A percentile compares a stretch with the other conserved stretches of the same genome.
These are phyloP conservation scores for Cololabis saira DNA, from an alignment of 2,113 vertebrate genomes.

Conservation along the genomic window DNA sequence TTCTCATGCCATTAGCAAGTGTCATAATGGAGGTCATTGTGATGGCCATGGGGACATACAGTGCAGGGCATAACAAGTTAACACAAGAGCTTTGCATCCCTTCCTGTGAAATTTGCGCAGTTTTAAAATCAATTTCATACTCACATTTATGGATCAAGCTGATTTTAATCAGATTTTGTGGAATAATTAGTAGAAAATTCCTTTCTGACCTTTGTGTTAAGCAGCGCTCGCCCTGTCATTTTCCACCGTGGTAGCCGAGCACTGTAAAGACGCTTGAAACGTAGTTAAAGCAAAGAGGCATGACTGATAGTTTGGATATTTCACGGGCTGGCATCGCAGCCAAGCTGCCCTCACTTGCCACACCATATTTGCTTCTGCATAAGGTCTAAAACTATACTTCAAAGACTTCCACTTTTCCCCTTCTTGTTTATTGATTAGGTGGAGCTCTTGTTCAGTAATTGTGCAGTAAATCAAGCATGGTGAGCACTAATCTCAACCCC, in stretches of 20 bases:
- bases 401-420: constrained; percentile 71
- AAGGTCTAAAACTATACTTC: constrained; percentile 72
- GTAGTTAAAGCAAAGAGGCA: constrained; percentile 45
- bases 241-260: constrained; percentile 42
- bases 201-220: constrained; percentile 59
- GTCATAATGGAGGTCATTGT: constrained; percentile 71
- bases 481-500: constrained; percentile 74
- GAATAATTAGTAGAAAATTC: constrained; percentile 16
- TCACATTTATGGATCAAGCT: constrained; percentile 2
- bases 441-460: constrained; percentile 76
- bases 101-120: constrained; percentile 56
- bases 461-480: constrained; percentile 78
- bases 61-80: constrained; percentile 52
- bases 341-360: constrained; percentile 36
- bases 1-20: constrained; percentile 73
- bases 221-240: constrained; percentile 35
- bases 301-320: constrained; percentile 41
- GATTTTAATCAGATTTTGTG: no score
- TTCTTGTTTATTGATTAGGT: constrained; percentile 78
- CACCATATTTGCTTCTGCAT: constrained; percentile 62
- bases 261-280: constrained; percentile 33
- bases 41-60: constrained; percentile 69
- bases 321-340: constrained; percentile 49
- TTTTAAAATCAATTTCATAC: constrained; percentile 51
- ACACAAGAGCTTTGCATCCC: constrained; percentile 52